A percentile compares a stretch with the other conserved stretches of the same genome.
Evolutionary conservation across 2,888 invertebrate species (phyloP).

Genomic region (Hirtodrosophila trivittata): DNA sequence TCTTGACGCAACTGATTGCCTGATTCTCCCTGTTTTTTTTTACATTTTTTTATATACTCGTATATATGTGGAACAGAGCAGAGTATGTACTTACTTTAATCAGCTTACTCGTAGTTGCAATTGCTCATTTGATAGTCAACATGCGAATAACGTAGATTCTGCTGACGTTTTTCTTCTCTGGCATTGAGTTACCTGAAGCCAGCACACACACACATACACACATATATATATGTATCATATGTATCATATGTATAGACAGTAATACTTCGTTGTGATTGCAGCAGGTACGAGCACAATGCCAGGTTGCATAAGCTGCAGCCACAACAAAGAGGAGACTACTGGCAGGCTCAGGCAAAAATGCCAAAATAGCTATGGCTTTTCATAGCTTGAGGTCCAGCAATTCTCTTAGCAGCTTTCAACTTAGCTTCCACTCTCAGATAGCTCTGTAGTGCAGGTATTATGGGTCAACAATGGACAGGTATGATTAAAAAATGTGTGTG

Average conservation of each 20-base stretch:
- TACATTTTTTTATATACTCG: no score
- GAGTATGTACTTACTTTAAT: conserved; percentile 3
- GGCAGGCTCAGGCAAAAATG: not conserved
- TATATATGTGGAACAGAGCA: no score
- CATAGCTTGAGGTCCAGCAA: conserved; percentile 1
- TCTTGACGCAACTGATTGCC: no score
- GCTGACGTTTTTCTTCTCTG: conserved; percentile 31
- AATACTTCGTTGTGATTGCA: conserved; percentile 10
- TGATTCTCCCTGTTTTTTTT: no score
- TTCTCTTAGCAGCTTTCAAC: conserved; percentile 15
- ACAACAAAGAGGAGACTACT: conserved; percentile 12
- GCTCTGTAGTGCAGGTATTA: no score
- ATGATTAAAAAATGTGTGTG: no score
- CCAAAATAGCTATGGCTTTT: conserved; percentile 1
- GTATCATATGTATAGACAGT: no score
- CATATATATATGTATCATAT: not conserved
- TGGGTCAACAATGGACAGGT: no score
- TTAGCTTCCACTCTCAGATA: conserved; percentile 9
- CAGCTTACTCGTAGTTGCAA: not conserved
- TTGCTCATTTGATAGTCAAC: conserved; percentile 33
- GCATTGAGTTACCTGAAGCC: conserved; percentile 24
- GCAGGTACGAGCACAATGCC: conserved; percentile 23
- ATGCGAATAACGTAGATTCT: conserved; percentile 17
- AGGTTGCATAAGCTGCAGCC: conserved; percentile 33
- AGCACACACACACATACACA: conserved; percentile 11